Evolutionary conservation across 2,113 vertebrate species (phyloP).

Genomic region (Cygnus buccinator): DNA sequence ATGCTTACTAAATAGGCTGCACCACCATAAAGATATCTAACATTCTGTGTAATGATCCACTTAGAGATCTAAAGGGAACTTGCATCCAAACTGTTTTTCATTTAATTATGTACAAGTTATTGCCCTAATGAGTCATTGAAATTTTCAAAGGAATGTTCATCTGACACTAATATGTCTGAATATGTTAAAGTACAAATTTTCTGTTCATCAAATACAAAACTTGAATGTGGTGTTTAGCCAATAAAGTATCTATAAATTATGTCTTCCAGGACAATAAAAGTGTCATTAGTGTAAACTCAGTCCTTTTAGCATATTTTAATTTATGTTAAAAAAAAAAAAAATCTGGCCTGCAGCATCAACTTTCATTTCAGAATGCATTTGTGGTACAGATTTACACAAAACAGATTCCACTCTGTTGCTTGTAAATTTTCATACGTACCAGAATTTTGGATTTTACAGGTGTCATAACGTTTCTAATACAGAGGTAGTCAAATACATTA

Average conservation of each 20-base stretch:
- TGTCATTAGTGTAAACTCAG: not conserved
- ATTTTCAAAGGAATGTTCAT: conserved; percentile 4
- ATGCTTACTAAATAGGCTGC: not conserved
- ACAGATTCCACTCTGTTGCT: not conserved
- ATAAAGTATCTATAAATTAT: not conserved
- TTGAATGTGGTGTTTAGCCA: not conserved
- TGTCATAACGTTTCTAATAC: not conserved
- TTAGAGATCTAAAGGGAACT: not conserved
- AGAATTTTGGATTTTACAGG: not conserved
- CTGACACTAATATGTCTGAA: not conserved
- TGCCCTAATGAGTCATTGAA: conserved; percentile 16
- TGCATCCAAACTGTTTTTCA: not conserved
- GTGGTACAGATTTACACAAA: not conserved
- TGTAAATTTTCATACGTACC: not conserved
- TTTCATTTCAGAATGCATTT: not conserved
- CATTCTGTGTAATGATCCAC: not conserved
- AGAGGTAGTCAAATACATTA: not conserved
- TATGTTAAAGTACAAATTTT: conserved; percentile 3
- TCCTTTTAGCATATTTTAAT: not conserved
- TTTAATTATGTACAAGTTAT: conserved; percentile 30
- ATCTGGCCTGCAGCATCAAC: not conserved
- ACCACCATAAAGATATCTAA: not conserved
- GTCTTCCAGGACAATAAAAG: not conserved
- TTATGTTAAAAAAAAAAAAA: conserved; percentile 6
- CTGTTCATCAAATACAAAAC: not conserved